Evolutionary conservation across 2,888 invertebrate genomes (phyloP).

Genomic region (Nomada lathburiana): DNA sequence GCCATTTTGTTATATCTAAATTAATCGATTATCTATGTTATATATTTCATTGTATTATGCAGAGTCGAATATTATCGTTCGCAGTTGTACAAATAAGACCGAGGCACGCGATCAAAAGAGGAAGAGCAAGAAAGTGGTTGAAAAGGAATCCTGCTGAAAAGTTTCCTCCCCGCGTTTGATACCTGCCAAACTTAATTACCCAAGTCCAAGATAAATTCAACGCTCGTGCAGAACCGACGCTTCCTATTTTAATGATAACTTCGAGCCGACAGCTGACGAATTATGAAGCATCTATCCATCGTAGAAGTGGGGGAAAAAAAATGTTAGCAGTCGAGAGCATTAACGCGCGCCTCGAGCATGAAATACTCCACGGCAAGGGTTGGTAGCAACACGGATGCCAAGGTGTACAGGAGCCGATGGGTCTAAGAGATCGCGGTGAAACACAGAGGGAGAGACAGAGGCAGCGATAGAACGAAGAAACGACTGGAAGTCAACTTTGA

Average conservation of each 20-base stretch:
- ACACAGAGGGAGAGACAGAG: not conserved
- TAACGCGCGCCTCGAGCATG: not conserved
- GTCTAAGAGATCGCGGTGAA: too few relatives aligned
- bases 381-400: too few relatives aligned
- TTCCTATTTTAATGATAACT: conserved; percentile 6
- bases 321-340: conserved; percentile 3
- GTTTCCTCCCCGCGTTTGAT: not conserved
- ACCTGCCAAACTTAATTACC: conserved; percentile 15
- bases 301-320: conserved; percentile 7
- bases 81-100: too few relatives aligned
- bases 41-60: too few relatives aligned
- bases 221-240: not conserved
- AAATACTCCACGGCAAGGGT: not conserved
- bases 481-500: conserved; percentile 64
- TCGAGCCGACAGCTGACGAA: not conserved
- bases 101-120: not conserved
- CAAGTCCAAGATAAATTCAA: not conserved
- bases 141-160: not conserved
- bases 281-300: not conserved
- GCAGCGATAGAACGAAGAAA: not conserved
- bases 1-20: too few relatives aligned
- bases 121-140: too few relatives aligned
- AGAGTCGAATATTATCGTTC: too few relatives aligned
- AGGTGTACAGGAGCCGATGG: not conserved
- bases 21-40: too few relatives aligned